phyloP scores from a whole-genome alignment of 2,797 vertebrate genomes.

The Chelonia mydas region DNA sequence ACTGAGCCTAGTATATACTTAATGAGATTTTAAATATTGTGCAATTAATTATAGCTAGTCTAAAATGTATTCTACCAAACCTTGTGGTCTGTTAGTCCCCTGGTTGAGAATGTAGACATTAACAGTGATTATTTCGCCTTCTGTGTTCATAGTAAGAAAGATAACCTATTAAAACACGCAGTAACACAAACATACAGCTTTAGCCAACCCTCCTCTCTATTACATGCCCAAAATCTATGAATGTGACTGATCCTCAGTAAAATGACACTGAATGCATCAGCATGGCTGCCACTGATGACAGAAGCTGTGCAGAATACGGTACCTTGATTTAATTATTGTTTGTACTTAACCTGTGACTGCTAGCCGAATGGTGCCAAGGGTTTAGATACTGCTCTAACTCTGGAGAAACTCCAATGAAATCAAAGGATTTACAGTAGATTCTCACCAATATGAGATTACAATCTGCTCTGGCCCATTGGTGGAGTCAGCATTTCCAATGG shows the following conservation, averaged over 20 bases:
- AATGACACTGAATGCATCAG: neutral
- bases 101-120: constrained; percentile 49
- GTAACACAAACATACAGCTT: constrained; percentile 54
- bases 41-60: constrained; percentile 62
- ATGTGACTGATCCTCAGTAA: accelerated
- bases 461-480: neutral
- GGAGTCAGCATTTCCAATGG: neutral
- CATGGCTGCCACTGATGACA: neutral
- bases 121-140: constrained; percentile 41
- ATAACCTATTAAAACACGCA: constrained; percentile 44
- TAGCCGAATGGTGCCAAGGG: neutral
- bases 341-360: neutral
- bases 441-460: neutral
- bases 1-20: constrained; percentile 66
- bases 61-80: constrained; percentile 60
- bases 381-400: neutral
- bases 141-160: constrained; percentile 28
- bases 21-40: constrained; percentile 72
- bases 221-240: neutral
- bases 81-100: constrained; percentile 33
- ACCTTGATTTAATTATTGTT: neutral
- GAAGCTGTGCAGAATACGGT: neutral
- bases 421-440: neutral
- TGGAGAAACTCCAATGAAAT: neutral
- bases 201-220: neutral